Evolutionary conservation across 2,797 vertebrate genomes (phyloP).

Genomic region (Muraenolepis orangiensis): DNA sequence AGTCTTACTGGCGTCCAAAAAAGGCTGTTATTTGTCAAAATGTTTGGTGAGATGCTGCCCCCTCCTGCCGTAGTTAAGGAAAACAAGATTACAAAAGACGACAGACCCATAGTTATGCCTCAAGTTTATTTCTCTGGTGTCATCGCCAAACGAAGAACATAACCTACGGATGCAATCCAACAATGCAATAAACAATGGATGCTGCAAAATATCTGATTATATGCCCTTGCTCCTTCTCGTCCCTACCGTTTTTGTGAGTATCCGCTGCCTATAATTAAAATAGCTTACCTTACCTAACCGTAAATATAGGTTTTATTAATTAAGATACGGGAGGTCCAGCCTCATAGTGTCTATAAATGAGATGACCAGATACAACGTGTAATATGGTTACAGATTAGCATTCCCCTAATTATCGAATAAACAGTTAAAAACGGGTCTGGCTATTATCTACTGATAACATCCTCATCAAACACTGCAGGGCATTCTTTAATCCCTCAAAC

Average conservation of each 20-base stretch:
- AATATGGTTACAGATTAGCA: not conserved
- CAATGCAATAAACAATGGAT: constrained; percentile 10
- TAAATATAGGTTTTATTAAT: not conserved
- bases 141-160: constrained; percentile 31
- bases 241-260: not conserved
- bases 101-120: constrained; percentile 72
- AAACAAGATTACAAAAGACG: constrained; percentile 8
- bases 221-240: not conserved
- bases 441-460: not conserved
- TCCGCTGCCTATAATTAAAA: not conserved
- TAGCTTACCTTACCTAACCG: not conserved
- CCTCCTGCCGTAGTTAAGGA: too few species aligned
- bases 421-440: not conserved
- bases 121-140: constrained; percentile 60
- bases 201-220: not conserved
- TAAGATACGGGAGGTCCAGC: not conserved
- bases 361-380: not conserved
- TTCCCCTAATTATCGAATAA: not conserved
- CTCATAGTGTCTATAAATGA: not conserved
- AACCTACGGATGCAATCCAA: constrained; percentile 17
- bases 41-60: too few species aligned
- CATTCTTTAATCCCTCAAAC: not conserved
- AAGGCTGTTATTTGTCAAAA: too few species aligned
- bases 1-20: too few species aligned
- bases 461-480: not conserved